phyloP scores from a whole-genome alignment of 2,888 invertebrate genomes.

The Sphecodes monilicornis region DNA sequence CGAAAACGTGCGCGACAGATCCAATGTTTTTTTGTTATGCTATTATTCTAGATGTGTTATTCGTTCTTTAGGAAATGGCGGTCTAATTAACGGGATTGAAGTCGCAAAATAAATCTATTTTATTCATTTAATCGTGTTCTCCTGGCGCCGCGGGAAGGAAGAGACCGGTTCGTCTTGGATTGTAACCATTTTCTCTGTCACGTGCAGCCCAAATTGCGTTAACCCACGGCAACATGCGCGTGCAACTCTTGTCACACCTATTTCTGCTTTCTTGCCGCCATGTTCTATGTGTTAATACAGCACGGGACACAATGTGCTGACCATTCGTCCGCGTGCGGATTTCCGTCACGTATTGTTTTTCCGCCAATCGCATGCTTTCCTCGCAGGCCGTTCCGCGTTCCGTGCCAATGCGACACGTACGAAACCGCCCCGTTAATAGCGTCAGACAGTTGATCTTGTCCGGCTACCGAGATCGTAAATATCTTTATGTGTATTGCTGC shows the following conservation, averaged over 20 bases:
- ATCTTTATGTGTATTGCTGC: neutral
- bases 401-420: conserved; percentile 37
- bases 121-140: conserved; percentile 26
- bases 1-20: neutral
- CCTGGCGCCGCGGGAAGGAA: neutral
- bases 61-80: neutral
- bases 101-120: conserved; percentile 30
- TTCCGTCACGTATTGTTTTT: conserved; percentile 53
- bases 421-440: conserved; percentile 31
- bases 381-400: neutral
- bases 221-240: conserved; percentile 8
- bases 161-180: neutral
- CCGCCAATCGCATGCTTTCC: conserved; percentile 34
- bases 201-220: conserved; percentile 38
- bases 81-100: conserved; percentile 26
- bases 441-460: neutral
- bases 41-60: neutral
- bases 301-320: conserved; percentile 44
- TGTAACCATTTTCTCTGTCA: conserved; percentile 36
- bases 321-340: conserved; percentile 21
- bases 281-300: conserved; percentile 34
- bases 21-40: neutral
- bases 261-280: conserved; percentile 25
- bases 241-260: conserved; percentile 44
- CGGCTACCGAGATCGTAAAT: neutral